A percentile compares a stretch with the other conserved stretches of the same genome.
Evolutionary conservation across 2,888 invertebrate species (phyloP).

Genomic region (Sphaerophoria taeniata): DNA sequence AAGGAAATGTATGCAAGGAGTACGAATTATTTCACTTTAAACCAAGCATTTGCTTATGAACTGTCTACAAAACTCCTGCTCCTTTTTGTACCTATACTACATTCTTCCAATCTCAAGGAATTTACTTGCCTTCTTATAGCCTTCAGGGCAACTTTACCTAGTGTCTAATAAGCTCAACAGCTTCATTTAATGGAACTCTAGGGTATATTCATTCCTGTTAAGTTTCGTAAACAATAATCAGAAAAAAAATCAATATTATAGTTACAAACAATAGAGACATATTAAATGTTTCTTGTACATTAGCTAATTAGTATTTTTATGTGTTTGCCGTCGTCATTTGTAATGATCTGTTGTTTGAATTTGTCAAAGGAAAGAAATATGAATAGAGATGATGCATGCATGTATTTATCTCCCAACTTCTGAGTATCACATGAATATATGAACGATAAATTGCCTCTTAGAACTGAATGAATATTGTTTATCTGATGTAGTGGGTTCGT

Average conservation of each 20-base stretch:
- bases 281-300: constrained; percentile 6
- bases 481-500: not conserved
- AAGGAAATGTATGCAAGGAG: no score
- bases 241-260: constrained; percentile 11
- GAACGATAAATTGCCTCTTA: constrained; percentile 25
- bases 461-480: not conserved
- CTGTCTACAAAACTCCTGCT: no score
- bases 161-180: no score
- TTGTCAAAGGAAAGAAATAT: constrained; percentile 24
- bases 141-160: no score
- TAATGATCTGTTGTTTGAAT: constrained; percentile 32
- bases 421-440: constrained; percentile 26
- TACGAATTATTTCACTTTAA: no score
- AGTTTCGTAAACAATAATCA: not conserved
- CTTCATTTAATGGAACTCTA: no score
- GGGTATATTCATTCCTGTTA: not conserved
- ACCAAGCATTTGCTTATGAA: no score
- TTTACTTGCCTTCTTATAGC: no score
- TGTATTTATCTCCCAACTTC: not conserved
- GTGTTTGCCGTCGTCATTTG: constrained; percentile 1
- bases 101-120: no score
- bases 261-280: not conserved
- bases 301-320: constrained; percentile 32
- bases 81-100: no score
- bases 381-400: constrained; percentile 21